Evolutionary conservation across 2,888 invertebrate species (phyloP), one percentile per base, ranked within the genome.

Genomic region (Eupeodes luniger): DNA sequence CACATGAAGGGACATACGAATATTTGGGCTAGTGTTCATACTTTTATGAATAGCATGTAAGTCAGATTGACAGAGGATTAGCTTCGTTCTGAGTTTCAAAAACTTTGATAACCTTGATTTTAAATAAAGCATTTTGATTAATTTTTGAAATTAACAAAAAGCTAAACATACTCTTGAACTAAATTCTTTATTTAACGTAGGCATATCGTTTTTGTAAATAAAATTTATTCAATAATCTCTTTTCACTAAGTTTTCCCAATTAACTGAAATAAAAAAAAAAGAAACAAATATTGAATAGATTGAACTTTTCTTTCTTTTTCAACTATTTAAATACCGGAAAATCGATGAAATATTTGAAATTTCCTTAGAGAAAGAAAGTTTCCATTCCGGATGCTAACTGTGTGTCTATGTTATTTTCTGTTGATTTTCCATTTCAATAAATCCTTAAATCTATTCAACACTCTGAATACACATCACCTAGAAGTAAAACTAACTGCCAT

Each of bases 361-460:
- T 72, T 72, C 70, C 57, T 69, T 14, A 19, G n/a, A 53, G 36
- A 7, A 16, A 47, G 10, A 75, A 79, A 79, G 34, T 84, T 79
- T 69, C 27, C 49, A 49, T 51, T 64, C 64, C 55, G 51, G 51
- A 44, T 80, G 16, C 55, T 40, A 10, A n/a, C n/a, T 40, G 11
- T 47, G 27, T 53, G 47, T 69, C 36, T 36, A 14, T 62, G 62
- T 66, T 53, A 34, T 62, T 34, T 70, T 66, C 61, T 77, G 81
- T 81, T 81, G 81, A 85, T 81, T 85, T 85, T 85, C 81, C 81
- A 78, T 85, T 74, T 62, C 77, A 85, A 78, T 77, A 81, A 81
- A 47, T 85, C 67, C 85, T 59, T 55, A 55, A 70, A 85, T 69
- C 67, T 69, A 78, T 78, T 64, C 72, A 78, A 44, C 66, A 47